A percentile compares a stretch with the other conserved stretches of the same genome.
Evolutionary conservation across 2,888 invertebrate species (phyloP).

Genomic region (Limnephilus rhombicus): DNA sequence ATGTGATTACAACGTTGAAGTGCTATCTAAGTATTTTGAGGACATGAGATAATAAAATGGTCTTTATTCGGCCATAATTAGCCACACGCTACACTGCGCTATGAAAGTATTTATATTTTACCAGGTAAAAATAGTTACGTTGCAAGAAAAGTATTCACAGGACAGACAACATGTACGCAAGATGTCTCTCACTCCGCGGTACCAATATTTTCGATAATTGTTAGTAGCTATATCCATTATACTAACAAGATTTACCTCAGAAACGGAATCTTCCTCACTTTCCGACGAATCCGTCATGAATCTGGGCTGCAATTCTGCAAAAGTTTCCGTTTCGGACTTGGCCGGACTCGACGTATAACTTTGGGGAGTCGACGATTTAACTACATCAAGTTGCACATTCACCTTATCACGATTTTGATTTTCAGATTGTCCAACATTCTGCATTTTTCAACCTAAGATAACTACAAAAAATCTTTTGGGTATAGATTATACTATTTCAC

Average conservation of each 20-base stretch:
- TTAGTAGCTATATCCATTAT: conserved; percentile 78
- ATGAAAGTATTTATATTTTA: conserved; percentile 63
- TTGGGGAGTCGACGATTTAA: conserved; percentile 88
- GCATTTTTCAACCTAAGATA: conserved; percentile 87
- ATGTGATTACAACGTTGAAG: conserved; percentile 48
- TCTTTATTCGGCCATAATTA: conserved; percentile 56
- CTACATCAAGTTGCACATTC: conserved; percentile 84
- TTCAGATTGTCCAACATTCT: conserved; percentile 94
- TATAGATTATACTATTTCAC: conserved; percentile 73
- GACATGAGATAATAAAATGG: conserved; percentile 56
- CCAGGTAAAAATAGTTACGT: conserved; percentile 66
- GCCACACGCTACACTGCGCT: conserved; percentile 58
- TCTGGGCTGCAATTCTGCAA: conserved; percentile 89
- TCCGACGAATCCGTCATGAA: conserved; percentile 96
- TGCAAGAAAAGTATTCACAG: conserved; percentile 69
- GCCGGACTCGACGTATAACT: conserved; percentile 90
- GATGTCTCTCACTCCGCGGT: conserved; percentile 83
- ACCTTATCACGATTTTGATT: conserved; percentile 89
- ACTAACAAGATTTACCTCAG: conserved; percentile 87
- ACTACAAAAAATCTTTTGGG: conserved; percentile 59
- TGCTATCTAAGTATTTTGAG: conserved; percentile 48
- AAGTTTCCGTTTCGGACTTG: conserved; percentile 92
- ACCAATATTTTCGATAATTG: conserved; percentile 76
- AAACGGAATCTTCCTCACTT: conserved; percentile 97
- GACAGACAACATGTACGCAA: conserved; percentile 77